Conservation (phyloP, 2,888 invertebrate species). For the Hofmannophila pseudospretella region DNA sequence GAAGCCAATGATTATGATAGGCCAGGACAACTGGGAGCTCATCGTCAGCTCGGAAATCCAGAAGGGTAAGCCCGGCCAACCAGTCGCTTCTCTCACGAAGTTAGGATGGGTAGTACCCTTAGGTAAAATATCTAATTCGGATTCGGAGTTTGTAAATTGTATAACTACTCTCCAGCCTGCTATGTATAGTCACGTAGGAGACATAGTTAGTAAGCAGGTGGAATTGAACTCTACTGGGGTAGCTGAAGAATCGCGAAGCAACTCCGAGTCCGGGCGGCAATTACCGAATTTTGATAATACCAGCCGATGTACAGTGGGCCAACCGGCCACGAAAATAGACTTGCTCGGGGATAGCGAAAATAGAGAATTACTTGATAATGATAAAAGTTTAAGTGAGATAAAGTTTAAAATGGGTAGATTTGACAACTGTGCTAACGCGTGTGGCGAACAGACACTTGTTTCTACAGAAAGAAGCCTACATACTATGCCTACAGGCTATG, state of each 20-base stretch:
- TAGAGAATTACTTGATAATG: conserved; percentile 23
- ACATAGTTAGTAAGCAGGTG: neutral
- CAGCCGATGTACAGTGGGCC: neutral
- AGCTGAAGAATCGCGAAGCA: neutral
- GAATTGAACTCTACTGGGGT: neutral
- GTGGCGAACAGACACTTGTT: neutral
- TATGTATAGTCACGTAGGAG: no score
- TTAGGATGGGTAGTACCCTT: conserved; percentile 10
- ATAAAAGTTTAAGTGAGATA: neutral
- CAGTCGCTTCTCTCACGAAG: conserved; percentile 8
- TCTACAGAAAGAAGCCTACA: no score
- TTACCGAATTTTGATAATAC: neutral
- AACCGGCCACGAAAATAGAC: neutral
- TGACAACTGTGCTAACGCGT: neutral
- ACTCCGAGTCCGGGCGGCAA: neutral
- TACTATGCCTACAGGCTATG: no score
- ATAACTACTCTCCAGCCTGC: neutral
- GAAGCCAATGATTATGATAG: conserved; percentile 3
- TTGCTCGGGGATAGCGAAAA: conserved; percentile 1
- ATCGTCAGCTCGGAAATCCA: conserved; percentile 4
- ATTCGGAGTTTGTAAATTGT: neutral
- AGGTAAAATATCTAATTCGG: neutral
- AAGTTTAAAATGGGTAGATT: conserved; percentile 1
- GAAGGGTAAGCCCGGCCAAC: conserved; percentile 8
- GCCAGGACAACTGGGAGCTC: conserved; percentile 12